A percentile compares a stretch with the other conserved stretches of the same genome.
Evolutionary conservation across 2,888 invertebrate species (phyloP).

Genomic region (Drosophila helvetica): DNA sequence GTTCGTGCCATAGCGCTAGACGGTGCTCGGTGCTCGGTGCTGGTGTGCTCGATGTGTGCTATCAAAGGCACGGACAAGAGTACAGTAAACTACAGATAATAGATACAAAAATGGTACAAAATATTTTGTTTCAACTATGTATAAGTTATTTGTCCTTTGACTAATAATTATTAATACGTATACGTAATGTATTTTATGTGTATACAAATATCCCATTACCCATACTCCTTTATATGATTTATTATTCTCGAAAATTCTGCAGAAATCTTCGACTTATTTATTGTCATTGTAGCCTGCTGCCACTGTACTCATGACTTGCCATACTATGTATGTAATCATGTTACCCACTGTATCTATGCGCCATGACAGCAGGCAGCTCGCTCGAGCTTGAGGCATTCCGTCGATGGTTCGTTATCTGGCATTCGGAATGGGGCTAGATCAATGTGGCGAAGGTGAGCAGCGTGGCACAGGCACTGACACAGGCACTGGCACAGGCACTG

Average conservation of each 20-base stretch:
- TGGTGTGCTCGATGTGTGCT: conserved; percentile 35
- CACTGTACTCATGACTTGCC: conserved; percentile 29
- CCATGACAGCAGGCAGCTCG: conserved; percentile 37
- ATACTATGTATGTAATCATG: conserved; percentile 26
- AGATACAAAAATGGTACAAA: no score
- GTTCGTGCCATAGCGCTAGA: conserved; percentile 39
- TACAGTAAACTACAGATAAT: conserved; percentile 23
- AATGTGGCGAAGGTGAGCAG: conserved; percentile 58
- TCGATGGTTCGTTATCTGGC: conserved; percentile 63
- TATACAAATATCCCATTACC: no score
- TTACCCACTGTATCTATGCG: conserved; percentile 35
- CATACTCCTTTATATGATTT: neutral
- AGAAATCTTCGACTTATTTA: neutral
- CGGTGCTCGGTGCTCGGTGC: conserved; percentile 1
- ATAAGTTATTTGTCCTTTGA: no score
- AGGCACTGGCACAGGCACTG: conserved; percentile 46
- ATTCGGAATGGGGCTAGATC: conserved; percentile 64
- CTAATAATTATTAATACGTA: no score
- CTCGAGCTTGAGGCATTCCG: conserved; percentile 56
- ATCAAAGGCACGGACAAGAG: conserved; percentile 25
- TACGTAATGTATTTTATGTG: no score
- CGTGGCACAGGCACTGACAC: conserved; percentile 2
- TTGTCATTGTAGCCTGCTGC: conserved; percentile 8
- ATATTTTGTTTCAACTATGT: no score
- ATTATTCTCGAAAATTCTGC: neutral